A percentile compares a stretch with the other conserved stretches of the same genome.
Evolutionary conservation across 2,888 invertebrate species (phyloP).

Genomic region (Mycalesis mineus): DNA sequence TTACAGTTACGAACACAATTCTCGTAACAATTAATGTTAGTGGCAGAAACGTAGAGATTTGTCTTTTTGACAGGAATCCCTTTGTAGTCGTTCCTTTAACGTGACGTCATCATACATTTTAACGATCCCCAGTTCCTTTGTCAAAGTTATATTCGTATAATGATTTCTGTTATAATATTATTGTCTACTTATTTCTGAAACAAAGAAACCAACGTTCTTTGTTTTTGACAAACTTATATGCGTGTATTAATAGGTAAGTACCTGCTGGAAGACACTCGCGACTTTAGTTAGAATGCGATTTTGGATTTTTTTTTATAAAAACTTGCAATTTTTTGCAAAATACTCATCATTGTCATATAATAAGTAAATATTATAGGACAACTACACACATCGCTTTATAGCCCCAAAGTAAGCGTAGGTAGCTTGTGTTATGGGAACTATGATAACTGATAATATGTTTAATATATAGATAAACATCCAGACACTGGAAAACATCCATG

Average conservation of each 20-base stretch:
- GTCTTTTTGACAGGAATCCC: slow-evolving; percentile 7
- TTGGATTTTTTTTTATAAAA: no score
- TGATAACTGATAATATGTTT: no score
- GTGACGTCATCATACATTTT: neutral
- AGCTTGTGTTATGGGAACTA: no score
- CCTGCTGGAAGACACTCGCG: no score
- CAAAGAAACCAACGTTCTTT: neutral
- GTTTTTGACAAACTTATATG: neutral
- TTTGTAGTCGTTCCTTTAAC: neutral
- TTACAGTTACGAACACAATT: neutral
- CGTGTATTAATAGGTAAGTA: neutral
- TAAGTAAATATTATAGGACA: no score
- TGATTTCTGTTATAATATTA: neutral
- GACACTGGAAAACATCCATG: no score
- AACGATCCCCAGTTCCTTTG: slow-evolving; percentile 2
- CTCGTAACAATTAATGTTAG: neutral
- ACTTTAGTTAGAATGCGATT: no score
- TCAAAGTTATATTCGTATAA: neutral
- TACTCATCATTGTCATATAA: no score
- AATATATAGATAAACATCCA: no score
- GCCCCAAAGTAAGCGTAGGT: no score
- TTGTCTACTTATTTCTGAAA: neutral
- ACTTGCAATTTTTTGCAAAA: no score
- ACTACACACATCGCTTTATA: no score
- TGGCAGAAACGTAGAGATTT: neutral